Base-by-base conservation (phyloP, 2,888 invertebrate species). In the Muschampia plurimacula region DNA sequence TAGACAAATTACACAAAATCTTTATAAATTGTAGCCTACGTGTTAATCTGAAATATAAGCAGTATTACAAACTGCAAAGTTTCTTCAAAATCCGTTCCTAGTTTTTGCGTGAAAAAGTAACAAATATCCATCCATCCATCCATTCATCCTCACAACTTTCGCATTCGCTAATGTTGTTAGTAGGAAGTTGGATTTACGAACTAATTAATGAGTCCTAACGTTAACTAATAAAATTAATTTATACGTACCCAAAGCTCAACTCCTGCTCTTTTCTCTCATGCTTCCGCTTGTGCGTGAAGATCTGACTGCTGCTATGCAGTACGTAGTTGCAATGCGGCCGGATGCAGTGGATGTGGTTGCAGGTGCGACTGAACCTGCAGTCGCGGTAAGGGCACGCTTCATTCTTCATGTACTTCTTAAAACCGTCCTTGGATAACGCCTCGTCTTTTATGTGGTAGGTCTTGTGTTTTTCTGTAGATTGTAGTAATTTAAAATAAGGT, bases 261-360 rank as follows among this genome's bases (percentile, higher is more conserved):
- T 99, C 99, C 46, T 97, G 97, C 82, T 99, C 98, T 84, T 98
- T 97, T 66, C 99, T 96, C 89, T 99, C 99, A 89, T 99, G 99
- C 86, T 99, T 99, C 72, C 99, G 96, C 92, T 99, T 99, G 91
- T 99, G 99, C 10, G 99, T 98, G 89, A 98, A 98, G 78, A 99
- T 96, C 89, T 99, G 99, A 67, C 99, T 98, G 85, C 98, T 98
- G 49, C 99, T 99, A 86, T 99, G 99, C 76, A 99, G 95, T 3
- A 99, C 99, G 88, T 99, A 99, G 88, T 97, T 97, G 94, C 99
- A 99, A 75, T 97, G 97, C 2, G 98, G 97, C 75, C 99, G 95
- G 80, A 99, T 99, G 94, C 99, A 99, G 92, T 99, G 99, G 79
- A 99, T 99, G 91, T 99, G 99, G 94, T 99, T 99, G 95, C 98